These are phyloP conservation scores for Micropoecilia bifurca DNA, from an alignment of 2,797 vertebrate genomes.

Conservation along the genomic window DNA sequence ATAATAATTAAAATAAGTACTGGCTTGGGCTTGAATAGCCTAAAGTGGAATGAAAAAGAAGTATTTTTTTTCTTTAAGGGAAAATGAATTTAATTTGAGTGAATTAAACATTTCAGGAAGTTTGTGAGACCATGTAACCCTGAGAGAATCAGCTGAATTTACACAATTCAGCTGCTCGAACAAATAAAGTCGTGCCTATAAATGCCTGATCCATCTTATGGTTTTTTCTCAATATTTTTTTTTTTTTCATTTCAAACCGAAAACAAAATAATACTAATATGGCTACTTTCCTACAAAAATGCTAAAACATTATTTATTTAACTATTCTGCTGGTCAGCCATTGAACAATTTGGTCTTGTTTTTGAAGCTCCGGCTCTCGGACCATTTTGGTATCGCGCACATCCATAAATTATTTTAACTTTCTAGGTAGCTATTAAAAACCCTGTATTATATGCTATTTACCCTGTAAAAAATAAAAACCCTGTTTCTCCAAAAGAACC, in stretches of 20 bases:
- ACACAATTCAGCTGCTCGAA: constrained; percentile 28
- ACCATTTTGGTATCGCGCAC: constrained; percentile 68
- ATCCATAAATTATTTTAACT: constrained; percentile 37
- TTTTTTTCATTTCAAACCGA: background rate
- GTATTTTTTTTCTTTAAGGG: constrained; percentile 15
- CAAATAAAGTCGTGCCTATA: constrained; percentile 12
- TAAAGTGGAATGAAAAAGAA: constrained; percentile 55
- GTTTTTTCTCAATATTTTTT: too few species aligned
- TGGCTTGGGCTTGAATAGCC: constrained; percentile 63
- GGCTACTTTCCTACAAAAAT: constrained; percentile 57
- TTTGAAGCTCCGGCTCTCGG: constrained; percentile 47
- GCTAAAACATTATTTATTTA: constrained; percentile 26
- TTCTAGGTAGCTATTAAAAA: constrained; percentile 48
- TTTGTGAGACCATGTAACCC: constrained; percentile 47
- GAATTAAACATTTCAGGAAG: constrained; percentile 34
- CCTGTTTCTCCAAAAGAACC: constrained; percentile 66
- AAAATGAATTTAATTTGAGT: constrained; percentile 17
- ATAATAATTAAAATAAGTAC: constrained; percentile 64
- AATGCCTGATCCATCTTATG: background rate
- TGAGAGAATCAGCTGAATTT: constrained; percentile 63
- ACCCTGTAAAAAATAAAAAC: constrained; percentile 74
- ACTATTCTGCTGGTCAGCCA: constrained; percentile 13
- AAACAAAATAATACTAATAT: constrained; percentile 27
- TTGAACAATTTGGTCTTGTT: constrained; percentile 29
- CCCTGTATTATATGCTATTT: constrained; percentile 64